Evolutionary conservation across 2,888 invertebrate genomes (phyloP).

Genomic region (Trachelus troglodyta): DNA sequence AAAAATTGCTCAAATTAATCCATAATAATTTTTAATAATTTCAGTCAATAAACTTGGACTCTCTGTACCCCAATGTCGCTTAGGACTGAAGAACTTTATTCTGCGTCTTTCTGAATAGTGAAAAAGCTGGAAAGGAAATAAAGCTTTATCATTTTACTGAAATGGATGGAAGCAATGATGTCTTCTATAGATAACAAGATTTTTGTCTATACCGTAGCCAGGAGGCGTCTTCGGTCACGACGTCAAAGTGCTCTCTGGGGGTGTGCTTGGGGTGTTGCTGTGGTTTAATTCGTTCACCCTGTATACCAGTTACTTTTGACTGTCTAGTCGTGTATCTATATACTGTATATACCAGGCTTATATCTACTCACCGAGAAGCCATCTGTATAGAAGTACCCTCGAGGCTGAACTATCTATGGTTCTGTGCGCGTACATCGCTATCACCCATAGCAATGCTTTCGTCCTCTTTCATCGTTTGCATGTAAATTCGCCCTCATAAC

Average conservation of each 20-base stretch:
- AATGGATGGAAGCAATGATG: neutral
- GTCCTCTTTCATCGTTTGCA: neutral
- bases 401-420: neutral
- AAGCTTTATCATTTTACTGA: neutral
- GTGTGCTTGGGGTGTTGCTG: neutral
- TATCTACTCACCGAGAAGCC: neutral
- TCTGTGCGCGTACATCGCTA: neutral
- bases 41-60: too few relatives aligned
- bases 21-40: neutral
- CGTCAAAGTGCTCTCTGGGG: neutral
- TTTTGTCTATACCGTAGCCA: neutral
- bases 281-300: neutral
- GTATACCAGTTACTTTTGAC: neutral
- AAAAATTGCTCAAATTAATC: neutral
- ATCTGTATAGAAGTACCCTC: neutral
- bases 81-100: neutral
- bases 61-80: neutral
- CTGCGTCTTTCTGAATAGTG: neutral
- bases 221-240: neutral
- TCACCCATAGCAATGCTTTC: neutral
- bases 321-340: neutral
- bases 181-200: neutral
- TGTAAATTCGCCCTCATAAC: neutral
- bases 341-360: neutral
- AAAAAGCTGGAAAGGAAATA: neutral